These are phyloP conservation scores for Arvicanthis niloticus DNA, from an alignment of 2,113 vertebrate genomes.

Conservation along the genomic window DNA sequence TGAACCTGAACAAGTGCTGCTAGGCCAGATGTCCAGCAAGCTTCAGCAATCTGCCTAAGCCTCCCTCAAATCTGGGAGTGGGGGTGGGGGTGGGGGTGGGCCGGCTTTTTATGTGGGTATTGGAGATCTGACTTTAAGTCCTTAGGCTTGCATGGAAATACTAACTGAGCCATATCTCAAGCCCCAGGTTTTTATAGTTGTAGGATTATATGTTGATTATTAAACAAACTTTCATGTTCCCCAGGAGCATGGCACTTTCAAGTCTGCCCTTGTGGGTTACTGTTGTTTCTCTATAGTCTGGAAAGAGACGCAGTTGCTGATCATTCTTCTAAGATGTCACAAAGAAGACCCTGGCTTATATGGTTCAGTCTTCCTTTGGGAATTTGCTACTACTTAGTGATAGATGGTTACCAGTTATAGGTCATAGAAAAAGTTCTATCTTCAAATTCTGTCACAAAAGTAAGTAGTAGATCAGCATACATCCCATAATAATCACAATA, in stretches of 20 bases:
- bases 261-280: background rate
- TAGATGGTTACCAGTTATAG: background rate
- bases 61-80: background rate
- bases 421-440: background rate
- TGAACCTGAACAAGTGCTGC: background rate
- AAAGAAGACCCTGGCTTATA: background rate
- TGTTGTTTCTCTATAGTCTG: background rate
- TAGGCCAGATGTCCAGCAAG: background rate
- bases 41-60: background rate
- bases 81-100: no score
- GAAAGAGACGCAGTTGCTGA: background rate
- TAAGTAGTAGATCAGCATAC: background rate
- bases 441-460: background rate
- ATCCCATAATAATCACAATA: background rate
- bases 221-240: background rate
- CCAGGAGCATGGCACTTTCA: background rate
- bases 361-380: constrained; percentile 24
- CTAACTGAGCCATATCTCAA: background rate
- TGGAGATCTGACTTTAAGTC: background rate
- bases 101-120: background rate
- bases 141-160: background rate
- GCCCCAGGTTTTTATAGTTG: background rate
- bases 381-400: background rate
- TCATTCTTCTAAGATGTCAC: background rate
- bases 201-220: background rate